Conservation (phyloP, 2,888 invertebrate species). For the Apodemia duryi region DNA sequence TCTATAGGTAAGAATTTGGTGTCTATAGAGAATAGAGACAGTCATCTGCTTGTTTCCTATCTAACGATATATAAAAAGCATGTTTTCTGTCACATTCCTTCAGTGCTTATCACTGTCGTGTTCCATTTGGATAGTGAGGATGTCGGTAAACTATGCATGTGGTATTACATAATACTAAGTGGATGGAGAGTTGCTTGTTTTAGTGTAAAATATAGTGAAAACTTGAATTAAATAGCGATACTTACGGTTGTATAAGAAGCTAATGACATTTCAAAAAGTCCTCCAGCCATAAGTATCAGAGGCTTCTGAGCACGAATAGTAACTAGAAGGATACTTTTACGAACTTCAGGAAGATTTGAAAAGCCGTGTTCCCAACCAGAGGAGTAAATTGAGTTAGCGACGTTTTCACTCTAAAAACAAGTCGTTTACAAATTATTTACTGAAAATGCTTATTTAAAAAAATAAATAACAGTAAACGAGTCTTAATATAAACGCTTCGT, state of each 20-base stretch:
- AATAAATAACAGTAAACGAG: neutral
- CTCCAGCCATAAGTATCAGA: constrained; percentile 31
- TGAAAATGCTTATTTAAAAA: neutral
- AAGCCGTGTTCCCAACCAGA: constrained; percentile 29
- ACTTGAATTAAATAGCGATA: neutral
- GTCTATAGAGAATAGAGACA: no score
- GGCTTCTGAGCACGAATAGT: constrained; percentile 29
- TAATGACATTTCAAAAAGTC: constrained; percentile 32
- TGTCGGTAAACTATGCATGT: no score
- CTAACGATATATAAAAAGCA: no score
- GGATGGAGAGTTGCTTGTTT: no score
- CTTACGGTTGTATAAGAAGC: constrained; percentile 30
- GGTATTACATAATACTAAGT: no score
- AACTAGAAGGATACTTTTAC: constrained; percentile 26
- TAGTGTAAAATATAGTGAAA: no score
- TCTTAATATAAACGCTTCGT: no score
- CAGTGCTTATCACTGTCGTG: no score
- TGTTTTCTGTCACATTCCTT: no score
- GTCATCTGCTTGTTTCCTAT: no score
- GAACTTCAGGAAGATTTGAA: constrained; percentile 21
- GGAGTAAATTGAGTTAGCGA: constrained; percentile 27
- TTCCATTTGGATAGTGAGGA: no score
- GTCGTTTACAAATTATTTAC: neutral
- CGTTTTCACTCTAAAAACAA: constrained; percentile 28
- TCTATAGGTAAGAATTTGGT: no score